Base-by-base conservation (phyloP, 2,797 vertebrate species). In the Oryzias dopingdopingensis region DNA sequence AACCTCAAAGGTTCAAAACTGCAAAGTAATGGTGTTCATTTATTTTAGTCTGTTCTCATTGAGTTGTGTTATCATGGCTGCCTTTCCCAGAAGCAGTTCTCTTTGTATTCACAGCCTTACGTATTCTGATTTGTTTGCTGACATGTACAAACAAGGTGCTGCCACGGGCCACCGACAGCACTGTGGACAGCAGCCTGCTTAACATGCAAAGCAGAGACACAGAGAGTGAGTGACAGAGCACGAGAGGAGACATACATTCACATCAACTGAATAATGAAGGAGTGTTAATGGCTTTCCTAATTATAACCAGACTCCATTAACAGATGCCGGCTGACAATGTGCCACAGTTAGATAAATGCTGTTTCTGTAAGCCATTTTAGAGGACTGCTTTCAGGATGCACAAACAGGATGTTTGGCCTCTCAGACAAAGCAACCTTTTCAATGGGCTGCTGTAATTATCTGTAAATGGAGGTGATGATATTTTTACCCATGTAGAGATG, bases 231-330 rank as follows among this genome's bases (percentile, higher is more conserved):
- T 4, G 16, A 47, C 53, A 52, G 46, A 22, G 48, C 6, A 52
- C 22, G 59, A 43, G 60, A 50, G 20, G 54, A 52, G 72, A 77
- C 76, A 86, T 84, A 80, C 80, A 88, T 86, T 82, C 69, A 70
- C 65, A 74, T 67, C 81, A 86, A 84, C 78, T 91, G 80, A 91
- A 91, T 87, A 88, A 91, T 88, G 79, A 82, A 89, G 85, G 67
- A 86, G 70, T 74, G 81, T 79, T 90, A 92, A 91, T 87, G 82
- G 81, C 70, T 69, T 61, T 73, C 66, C 87, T 90, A 88, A 91
- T 91, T 91, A 90, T 89, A 89, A 86, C 87, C 65, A 82, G 56
- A 62, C 67, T 57, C 64, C 80, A 83, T 88, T 89, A 90, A 78
- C 84, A 84, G 79, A 81, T 76, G 81, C 76, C 74, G 72, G 68